These are phyloP conservation scores for Cosmorhoe ocellata DNA, from an alignment of 2,888 invertebrate genomes.

Conservation along the genomic window DNA sequence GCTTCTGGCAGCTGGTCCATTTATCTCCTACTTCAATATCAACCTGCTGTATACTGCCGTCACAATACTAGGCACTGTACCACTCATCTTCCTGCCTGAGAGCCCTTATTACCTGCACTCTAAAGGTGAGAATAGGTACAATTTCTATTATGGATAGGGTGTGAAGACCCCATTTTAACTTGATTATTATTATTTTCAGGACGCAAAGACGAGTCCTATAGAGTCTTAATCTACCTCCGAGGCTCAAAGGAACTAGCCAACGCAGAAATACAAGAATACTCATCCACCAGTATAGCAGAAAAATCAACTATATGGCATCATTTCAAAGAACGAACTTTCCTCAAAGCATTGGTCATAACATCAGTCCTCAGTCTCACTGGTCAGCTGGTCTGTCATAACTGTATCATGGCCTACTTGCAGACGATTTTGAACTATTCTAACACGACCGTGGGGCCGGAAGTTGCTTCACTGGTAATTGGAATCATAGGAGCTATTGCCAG, in stretches of 20 bases:
- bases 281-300: constrained; percentile 13
- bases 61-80: constrained; percentile 35
- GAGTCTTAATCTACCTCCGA: constrained; percentile 48
- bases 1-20: constrained; percentile 52
- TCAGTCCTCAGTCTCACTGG: constrained; percentile 17
- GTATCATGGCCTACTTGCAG: constrained; percentile 55
- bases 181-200: constrained; percentile 47
- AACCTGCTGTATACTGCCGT: constrained; percentile 34
- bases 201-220: constrained; percentile 44
- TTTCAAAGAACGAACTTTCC: constrained; percentile 10
- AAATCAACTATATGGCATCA: constrained; percentile 3
- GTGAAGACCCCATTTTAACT: no score
- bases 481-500: constrained; percentile 52
- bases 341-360: constrained; percentile 22
- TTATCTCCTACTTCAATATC: constrained; percentile 44
- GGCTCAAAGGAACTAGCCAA: constrained; percentile 48
- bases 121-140: constrained; percentile 45
- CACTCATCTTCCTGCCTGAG: constrained; percentile 52
- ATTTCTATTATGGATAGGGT: no score
- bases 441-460: constrained; percentile 49
- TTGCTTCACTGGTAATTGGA: constrained; percentile 54
- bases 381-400: constrained; percentile 53
- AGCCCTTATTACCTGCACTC: constrained; percentile 55
- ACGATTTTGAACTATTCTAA: constrained; percentile 53
- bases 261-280: constrained; percentile 54